Percentiles rank a stretch among this genome's conserved stretches.
These are phyloP conservation scores for Caiman crocodilus DNA, from an alignment of 2,797 vertebrate species.

Conservation along the genomic window DNA sequence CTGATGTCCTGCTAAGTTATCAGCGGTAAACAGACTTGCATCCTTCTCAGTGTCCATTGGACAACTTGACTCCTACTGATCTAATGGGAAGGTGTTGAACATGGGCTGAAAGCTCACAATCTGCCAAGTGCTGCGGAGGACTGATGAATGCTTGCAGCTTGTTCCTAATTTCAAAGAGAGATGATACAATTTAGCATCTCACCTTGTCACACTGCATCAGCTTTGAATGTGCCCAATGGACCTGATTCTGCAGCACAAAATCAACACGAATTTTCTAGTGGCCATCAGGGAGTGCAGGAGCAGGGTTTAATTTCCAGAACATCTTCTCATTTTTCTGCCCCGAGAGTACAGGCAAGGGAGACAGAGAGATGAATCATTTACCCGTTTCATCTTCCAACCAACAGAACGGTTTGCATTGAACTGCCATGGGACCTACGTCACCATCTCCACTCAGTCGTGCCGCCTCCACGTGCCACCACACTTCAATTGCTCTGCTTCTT, in stretches of 20 bases:
- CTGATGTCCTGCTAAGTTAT: not conserved
- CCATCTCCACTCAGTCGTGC: not conserved
- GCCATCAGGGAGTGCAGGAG: not conserved
- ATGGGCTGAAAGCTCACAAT: not conserved
- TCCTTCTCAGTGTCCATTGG: not conserved
- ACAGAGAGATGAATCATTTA: not conserved
- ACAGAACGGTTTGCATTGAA: not conserved
- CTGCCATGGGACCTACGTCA: not conserved
- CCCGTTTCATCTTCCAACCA: not conserved
- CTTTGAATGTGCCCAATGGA: not conserved
- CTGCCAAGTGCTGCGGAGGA: not conserved
- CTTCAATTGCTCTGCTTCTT: not conserved
- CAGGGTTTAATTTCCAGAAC: not conserved
- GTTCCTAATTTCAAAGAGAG: not conserved
- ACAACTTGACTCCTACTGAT: not conserved
- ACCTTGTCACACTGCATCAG: not conserved
- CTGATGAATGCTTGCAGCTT: not conserved
- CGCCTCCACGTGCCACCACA: not conserved
- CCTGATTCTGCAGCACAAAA: not conserved
- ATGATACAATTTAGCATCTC: not conserved
- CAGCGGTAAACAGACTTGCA: not conserved
- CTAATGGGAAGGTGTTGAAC: not conserved
- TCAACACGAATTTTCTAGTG: not conserved
- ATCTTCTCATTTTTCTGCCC: not conserved
- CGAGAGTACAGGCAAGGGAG: not conserved